These are phyloP conservation scores for Sebastes taczanowskii DNA, from an alignment of 2,797 vertebrate genomes.

Conservation along the genomic window DNA sequence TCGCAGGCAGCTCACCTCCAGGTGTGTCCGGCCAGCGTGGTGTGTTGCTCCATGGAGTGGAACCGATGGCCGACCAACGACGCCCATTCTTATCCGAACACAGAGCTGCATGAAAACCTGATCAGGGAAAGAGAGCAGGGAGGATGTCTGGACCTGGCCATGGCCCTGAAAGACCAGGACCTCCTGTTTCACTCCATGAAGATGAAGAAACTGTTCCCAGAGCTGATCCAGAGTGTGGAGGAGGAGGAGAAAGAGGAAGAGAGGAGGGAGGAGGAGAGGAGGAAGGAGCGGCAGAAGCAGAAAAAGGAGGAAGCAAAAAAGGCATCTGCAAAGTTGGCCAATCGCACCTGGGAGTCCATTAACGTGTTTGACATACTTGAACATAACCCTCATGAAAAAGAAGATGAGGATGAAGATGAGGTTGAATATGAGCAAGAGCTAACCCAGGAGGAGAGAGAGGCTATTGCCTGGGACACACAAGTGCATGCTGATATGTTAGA, in stretches of 20 bases:
- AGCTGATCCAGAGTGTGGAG: slow-evolving; percentile 81
- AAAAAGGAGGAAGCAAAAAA: slow-evolving; percentile 56
- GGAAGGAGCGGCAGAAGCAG: slow-evolving; percentile 61
- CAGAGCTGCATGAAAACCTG: slow-evolving; percentile 74
- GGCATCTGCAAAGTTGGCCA: slow-evolving; percentile 72
- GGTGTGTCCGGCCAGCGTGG: slow-evolving; percentile 91
- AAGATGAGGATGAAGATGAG: slow-evolving; percentile 24
- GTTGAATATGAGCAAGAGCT: slow-evolving; percentile 52
- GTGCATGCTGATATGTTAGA: slow-evolving; percentile 69
- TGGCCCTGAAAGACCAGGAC: slow-evolving; percentile 92
- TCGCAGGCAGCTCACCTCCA: slow-evolving; percentile 88
- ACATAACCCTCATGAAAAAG: not conserved
- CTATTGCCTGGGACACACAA: slow-evolving; percentile 79
- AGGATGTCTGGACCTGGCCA: slow-evolving; percentile 76
- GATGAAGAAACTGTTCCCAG: slow-evolving; percentile 91
- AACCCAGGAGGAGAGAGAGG: slow-evolving; percentile 86
- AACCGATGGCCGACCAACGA: slow-evolving; percentile 92
- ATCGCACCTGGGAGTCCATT: slow-evolving; percentile 30
- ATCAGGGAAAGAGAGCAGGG: slow-evolving; percentile 52
- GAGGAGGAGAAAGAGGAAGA: slow-evolving; percentile 63
- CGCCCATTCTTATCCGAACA: slow-evolving; percentile 79
- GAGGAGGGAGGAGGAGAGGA: slow-evolving; percentile 61
- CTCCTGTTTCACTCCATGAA: slow-evolving; percentile 89
- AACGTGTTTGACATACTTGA: not conserved
- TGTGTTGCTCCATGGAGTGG: slow-evolving; percentile 97